phyloP scores from a whole-genome alignment of 2,113 vertebrate genomes.

The Copsychus sechellarum region DNA sequence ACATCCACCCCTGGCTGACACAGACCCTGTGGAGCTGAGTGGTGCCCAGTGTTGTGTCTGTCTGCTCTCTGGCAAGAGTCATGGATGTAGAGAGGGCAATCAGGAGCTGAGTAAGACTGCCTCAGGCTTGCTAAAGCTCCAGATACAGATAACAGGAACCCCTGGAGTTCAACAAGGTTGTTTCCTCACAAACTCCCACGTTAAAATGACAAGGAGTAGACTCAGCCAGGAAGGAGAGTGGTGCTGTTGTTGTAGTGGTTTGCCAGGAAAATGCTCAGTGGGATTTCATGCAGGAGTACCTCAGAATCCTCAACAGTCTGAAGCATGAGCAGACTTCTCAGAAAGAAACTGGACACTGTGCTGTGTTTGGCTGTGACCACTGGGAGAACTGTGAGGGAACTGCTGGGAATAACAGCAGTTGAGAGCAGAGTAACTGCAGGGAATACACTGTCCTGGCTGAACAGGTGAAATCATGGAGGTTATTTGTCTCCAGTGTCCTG shows the following conservation, averaged over 20 bases:
- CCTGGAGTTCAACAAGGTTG: not conserved
- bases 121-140: not conserved
- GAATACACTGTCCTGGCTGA: not conserved
- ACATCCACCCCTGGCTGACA: not conserved
- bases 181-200: constrained; percentile 36
- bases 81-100: not conserved
- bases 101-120: constrained; percentile 16
- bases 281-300: not conserved
- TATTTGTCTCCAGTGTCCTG: not conserved
- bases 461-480: not conserved
- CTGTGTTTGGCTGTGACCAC: not conserved
- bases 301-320: not conserved
- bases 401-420: not conserved
- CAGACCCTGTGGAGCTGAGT: not conserved
- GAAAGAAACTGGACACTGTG: not conserved
- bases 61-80: constrained; percentile 2
- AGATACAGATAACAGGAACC: not conserved
- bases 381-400: not conserved
- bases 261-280: not conserved
- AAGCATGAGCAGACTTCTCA: not conserved
- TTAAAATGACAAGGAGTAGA: not conserved
- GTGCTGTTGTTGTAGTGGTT: not conserved
- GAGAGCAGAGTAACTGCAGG: not conserved
- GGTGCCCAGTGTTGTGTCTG: not conserved
- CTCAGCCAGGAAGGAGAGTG: not conserved